Evolutionary conservation across 2,797 vertebrate species (phyloP).

Genomic region (Pseudochromis fuscus): DNA sequence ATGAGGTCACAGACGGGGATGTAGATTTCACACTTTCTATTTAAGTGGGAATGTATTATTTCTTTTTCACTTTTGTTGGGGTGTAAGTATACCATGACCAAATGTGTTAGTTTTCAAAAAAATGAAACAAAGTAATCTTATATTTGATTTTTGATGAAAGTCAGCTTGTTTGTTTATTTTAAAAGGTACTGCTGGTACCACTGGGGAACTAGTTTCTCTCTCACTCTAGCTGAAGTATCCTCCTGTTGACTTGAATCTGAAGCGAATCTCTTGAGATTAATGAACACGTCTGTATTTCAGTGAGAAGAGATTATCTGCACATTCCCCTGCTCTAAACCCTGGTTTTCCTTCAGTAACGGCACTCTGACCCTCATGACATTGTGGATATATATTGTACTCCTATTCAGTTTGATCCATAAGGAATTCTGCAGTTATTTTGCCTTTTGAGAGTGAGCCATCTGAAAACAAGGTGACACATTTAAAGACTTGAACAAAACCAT

Average conservation of each 20-base stretch:
- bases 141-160: background rate
- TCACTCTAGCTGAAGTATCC: background rate
- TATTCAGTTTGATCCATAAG: background rate
- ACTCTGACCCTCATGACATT: too few relatives aligned
- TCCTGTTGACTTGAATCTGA: background rate
- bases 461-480: background rate
- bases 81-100: background rate
- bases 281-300: background rate
- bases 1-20: background rate
- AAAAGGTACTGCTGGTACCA: slow-evolving; percentile 1
- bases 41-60: too few relatives aligned
- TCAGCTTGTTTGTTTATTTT: background rate
- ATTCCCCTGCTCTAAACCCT: slow-evolving; percentile 18
- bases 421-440: slow-evolving; percentile 33
- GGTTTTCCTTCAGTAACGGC: background rate
- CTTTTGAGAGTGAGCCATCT: background rate
- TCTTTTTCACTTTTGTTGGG: background rate
- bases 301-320: background rate
- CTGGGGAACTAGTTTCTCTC: background rate
- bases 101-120: background rate
- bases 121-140: background rate
- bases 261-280: background rate
- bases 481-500: background rate
- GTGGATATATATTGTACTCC: background rate
- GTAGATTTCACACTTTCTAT: background rate